Conservation (phyloP, 1,140 invertebrate genomes). For the Asobara japonica region DNA sequence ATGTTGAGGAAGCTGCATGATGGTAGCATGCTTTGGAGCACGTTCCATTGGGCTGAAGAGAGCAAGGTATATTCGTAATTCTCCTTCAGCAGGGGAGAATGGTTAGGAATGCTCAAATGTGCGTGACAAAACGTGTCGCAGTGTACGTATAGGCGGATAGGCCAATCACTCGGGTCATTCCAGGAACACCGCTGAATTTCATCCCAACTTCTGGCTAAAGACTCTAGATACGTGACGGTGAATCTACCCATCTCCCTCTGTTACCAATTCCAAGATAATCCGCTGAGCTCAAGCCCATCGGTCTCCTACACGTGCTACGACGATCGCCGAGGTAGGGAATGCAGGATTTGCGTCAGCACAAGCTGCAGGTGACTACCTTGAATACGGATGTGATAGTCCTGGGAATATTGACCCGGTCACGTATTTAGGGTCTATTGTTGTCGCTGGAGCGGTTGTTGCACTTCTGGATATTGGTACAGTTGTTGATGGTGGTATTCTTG, state of each 20-base stretch:
- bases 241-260: neutral
- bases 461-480: no score
- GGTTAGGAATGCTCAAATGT: neutral
- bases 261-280: neutral
- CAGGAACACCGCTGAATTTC: neutral
- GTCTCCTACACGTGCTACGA: neutral
- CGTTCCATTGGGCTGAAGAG: no score
- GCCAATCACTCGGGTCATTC: slow-evolving; percentile 15
- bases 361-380: neutral
- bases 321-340: neutral
- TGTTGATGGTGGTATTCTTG: no score
- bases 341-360: slow-evolving; percentile 3
- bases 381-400: neutral
- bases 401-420: slow-evolving; percentile 19
- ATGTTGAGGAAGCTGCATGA: no score
- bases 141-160: no score
- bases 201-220: neutral
- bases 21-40: no score
- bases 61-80: no score
- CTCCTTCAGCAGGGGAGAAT: no score
- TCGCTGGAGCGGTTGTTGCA: no score
- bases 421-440: slow-evolving; percentile 21
- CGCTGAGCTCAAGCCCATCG: neutral
- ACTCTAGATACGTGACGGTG: neutral
- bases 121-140: neutral